phyloP scores from a whole-genome alignment of 2,888 invertebrate species.

The Eumerus sabulonum region DNA sequence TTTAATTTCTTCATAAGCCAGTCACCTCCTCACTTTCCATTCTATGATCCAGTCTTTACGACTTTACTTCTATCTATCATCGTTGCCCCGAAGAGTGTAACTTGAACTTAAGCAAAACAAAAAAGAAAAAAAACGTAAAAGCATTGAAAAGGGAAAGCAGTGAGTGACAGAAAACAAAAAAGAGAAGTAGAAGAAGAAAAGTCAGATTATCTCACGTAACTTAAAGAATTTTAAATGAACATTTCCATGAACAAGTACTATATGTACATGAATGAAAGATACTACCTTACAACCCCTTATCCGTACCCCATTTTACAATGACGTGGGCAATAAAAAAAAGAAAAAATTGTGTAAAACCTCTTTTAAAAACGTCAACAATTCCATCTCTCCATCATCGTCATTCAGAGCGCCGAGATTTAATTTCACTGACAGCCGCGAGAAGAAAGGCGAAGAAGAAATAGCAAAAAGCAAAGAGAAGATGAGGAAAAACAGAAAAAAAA shows the following conservation, averaged over 20 bases:
- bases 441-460: neutral
- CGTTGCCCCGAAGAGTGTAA: neutral
- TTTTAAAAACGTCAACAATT: slow-evolving; percentile 62
- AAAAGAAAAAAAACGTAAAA: too few species aligned
- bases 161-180: too few species aligned
- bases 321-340: slow-evolving; percentile 10
- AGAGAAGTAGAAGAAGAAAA: slow-evolving; percentile 10
- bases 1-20: too few species aligned
- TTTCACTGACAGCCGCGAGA: slow-evolving; percentile 55
- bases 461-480: neutral
- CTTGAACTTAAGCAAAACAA: neutral
- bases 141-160: too few species aligned
- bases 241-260: slow-evolving; percentile 46
- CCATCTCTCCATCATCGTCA: slow-evolving; percentile 3
- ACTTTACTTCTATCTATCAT: too few species aligned
- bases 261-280: slow-evolving; percentile 19
- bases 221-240: slow-evolving; percentile 57
- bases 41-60: too few species aligned
- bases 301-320: slow-evolving; percentile 10
- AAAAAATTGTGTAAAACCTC: slow-evolving; percentile 7
- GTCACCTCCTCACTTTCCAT: too few species aligned
- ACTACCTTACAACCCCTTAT: slow-evolving; percentile 46
- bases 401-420: slow-evolving; percentile 58
- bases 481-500: neutral
- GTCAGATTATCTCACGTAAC: slow-evolving; percentile 61